These are phyloP conservation scores for Cettia cetti DNA, from an alignment of 2,113 vertebrate genomes.

Conservation along the genomic window DNA sequence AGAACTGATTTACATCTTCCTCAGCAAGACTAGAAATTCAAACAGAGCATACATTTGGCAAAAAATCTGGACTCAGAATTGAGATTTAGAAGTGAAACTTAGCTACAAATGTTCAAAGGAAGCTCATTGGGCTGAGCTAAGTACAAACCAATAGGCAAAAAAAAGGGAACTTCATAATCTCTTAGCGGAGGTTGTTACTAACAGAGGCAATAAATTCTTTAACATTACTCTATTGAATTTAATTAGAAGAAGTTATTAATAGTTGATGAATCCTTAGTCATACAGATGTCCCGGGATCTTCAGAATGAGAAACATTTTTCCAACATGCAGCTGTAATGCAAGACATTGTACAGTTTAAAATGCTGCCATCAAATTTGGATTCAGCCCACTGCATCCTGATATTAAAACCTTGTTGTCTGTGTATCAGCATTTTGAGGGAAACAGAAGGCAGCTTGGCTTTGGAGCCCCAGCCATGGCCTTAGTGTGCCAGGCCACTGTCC, in stretches of 20 bases:
- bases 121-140: background rate
- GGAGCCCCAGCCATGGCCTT: background rate
- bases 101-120: background rate
- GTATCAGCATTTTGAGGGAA: background rate
- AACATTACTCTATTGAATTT: background rate
- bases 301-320: conserved; percentile 38
- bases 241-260: conserved; percentile 32
- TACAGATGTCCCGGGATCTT: background rate
- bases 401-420: background rate
- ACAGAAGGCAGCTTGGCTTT: background rate
- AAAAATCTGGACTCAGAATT: background rate
- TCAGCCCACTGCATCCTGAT: background rate
- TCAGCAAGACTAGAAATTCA: background rate
- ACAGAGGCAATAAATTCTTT: background rate
- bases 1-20: background rate
- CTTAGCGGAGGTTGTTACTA: background rate
- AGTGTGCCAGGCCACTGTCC: background rate
- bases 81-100: background rate
- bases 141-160: background rate
- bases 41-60: background rate
- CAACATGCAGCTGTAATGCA: background rate
- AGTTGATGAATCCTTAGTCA: background rate
- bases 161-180: background rate
- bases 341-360: conserved; percentile 3
- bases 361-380: background rate